Conservation (phyloP, 2,888 invertebrate genomes). For the Nebria salina region DNA sequence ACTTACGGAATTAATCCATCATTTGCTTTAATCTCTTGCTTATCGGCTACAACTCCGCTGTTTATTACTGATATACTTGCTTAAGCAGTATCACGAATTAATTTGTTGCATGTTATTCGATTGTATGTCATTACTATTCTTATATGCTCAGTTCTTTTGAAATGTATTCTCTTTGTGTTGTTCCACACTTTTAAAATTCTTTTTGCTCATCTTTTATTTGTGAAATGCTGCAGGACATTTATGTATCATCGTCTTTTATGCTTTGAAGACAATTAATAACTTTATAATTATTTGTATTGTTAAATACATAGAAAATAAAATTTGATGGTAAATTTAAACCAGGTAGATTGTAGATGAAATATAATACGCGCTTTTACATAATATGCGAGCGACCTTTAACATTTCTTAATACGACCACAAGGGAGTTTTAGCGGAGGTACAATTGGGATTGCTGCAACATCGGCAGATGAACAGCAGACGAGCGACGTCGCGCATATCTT, state of each 20-base stretch:
- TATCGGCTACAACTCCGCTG: background rate
- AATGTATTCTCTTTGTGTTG: background rate
- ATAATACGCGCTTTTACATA: background rate
- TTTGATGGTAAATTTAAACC: too few species aligned
- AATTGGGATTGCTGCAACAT: background rate
- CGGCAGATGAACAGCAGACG: background rate
- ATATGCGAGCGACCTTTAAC: background rate
- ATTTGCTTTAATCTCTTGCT: background rate
- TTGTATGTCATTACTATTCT: background rate
- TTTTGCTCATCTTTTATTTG: background rate
- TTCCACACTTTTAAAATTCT: background rate
- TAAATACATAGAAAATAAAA: too few species aligned
- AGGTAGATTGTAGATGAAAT: too few species aligned
- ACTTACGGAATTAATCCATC: background rate
- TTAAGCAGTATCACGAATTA: too few species aligned
- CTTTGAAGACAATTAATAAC: background rate
- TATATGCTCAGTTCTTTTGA: background rate
- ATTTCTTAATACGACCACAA: slow-evolving; percentile 4
- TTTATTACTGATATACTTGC: background rate
- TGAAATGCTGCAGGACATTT: background rate
- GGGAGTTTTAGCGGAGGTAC: background rate
- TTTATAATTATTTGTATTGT: background rate
- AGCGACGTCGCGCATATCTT: background rate
- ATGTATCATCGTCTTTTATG: background rate
- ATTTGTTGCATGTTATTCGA: background rate